These are phyloP conservation scores for Diplolepis rosae DNA, from an alignment of 2,888 invertebrate genomes.

Conservation along the genomic window DNA sequence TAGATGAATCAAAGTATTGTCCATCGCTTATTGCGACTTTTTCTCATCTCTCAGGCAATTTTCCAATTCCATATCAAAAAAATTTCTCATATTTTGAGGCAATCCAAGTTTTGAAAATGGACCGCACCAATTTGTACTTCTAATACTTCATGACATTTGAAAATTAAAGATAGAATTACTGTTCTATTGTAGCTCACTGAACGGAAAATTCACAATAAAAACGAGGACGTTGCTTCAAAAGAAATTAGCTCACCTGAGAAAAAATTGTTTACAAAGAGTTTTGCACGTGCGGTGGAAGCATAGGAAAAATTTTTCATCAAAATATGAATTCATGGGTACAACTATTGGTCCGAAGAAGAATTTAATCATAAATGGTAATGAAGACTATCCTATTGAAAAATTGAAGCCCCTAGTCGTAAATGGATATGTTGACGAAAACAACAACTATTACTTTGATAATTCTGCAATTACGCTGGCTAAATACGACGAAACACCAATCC, in stretches of 20 bases:
- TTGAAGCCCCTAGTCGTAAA: neutral
- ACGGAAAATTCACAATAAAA: neutral
- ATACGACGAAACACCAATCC: neutral
- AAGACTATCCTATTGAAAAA: neutral
- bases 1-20: too few relatives aligned
- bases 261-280: neutral
- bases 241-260: neutral
- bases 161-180: neutral
- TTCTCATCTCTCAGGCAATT: too few relatives aligned
- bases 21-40: too few relatives aligned
- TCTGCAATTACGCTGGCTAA: neutral
- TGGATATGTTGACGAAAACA: neutral
- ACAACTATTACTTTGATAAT: neutral
- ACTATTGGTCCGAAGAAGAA: neutral
- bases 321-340: neutral
- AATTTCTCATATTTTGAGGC: too few relatives aligned
- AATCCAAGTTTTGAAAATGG: too few relatives aligned
- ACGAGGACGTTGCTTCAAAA: neutral
- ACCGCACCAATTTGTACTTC: too few relatives aligned
- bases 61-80: too few relatives aligned
- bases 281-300: neutral
- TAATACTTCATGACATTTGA: neutral
- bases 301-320: neutral
- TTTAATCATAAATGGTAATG: neutral
- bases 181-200: neutral